Base-by-base conservation (phyloP, 2,797 vertebrate genomes). In the Caiman crocodilus region DNA sequence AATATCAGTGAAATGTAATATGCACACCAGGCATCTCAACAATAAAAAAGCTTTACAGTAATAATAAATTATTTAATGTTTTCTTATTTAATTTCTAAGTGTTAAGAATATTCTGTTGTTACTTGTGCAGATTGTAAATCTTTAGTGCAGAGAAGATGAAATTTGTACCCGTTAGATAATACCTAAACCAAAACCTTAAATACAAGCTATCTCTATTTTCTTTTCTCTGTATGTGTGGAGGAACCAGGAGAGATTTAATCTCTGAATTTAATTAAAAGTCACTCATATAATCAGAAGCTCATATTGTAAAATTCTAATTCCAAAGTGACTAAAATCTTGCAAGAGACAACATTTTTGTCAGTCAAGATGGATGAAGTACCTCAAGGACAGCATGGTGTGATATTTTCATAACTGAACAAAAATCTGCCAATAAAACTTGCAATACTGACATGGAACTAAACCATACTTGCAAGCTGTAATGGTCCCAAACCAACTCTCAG, bases 261-360 rank as follows among this genome's bases (percentile, higher is more conserved):
- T 82, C 74, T 90, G 76, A 81, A 74, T 90, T 73, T 93, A 10
- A 55, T 56, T 94, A 73, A 86, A 85, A 81, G 25, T 26, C 1
- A 2, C 11, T 60, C 11, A 73, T 88, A 91, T 67, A 3, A 65
- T n/a, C 59, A 42, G 75, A 84, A 11, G 13, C 0, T 76, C 55
- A 6, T 64, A 69, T 76, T 82, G 60, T 67, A 42, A 60, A 73
- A 5, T 82, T 87, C 89, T 80, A 87, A 76, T 18, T 83, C 60
- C 56, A 32, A 1, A 87, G 21, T 88, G 89, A 90, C 84, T 76
- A 56, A 64, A 7, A 9, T 59, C 3, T 16, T 84, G 28, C 25
- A 90, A 80, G 42, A 74, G 88, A 91, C 78, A 30, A 2, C 35
- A 0, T 60, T 92, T 80, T 69, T 76, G 67, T 58, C 90, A 84